Evolutionary conservation across 2,888 invertebrate species (phyloP).

Genomic region (Coenonympha glycerion): DNA sequence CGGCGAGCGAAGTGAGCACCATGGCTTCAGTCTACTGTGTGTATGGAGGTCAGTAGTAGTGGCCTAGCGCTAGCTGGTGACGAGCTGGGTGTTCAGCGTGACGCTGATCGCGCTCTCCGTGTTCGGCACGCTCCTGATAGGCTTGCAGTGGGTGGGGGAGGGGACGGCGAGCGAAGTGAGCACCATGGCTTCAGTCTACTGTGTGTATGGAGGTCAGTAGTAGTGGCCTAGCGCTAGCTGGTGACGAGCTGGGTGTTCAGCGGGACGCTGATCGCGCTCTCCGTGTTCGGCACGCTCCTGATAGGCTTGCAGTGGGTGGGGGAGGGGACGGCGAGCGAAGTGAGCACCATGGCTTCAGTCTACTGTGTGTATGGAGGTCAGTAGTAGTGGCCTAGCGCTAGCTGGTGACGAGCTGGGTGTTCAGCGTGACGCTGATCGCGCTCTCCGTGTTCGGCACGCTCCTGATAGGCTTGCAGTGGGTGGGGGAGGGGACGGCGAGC

Average conservation of each 20-base stretch:
- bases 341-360: conserved; percentile 46
- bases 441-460: conserved; percentile 42
- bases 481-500: conserved; percentile 31
- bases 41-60: conserved; percentile 48
- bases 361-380: conserved; percentile 52
- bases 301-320: conserved; percentile 34
- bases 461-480: conserved; percentile 36
- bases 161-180: conserved; percentile 40
- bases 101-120: conserved; percentile 39
- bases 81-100: conserved; percentile 43
- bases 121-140: conserved; percentile 43
- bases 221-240: no score
- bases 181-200: conserved; percentile 50
- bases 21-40: conserved; percentile 51
- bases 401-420: no score
- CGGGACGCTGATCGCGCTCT: conserved; percentile 37
- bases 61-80: no score
- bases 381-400: no score
- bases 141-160: conserved; percentile 28
- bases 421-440: conserved; percentile 38
- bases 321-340: conserved; percentile 36
- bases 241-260: conserved; percentile 47
- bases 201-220: conserved; percentile 48
- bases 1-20: conserved; percentile 41
- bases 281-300: conserved; percentile 42